These are phyloP conservation scores for Bombus soroeensis DNA, from an alignment of 1,140 invertebrate genomes.

Conservation along the genomic window DNA sequence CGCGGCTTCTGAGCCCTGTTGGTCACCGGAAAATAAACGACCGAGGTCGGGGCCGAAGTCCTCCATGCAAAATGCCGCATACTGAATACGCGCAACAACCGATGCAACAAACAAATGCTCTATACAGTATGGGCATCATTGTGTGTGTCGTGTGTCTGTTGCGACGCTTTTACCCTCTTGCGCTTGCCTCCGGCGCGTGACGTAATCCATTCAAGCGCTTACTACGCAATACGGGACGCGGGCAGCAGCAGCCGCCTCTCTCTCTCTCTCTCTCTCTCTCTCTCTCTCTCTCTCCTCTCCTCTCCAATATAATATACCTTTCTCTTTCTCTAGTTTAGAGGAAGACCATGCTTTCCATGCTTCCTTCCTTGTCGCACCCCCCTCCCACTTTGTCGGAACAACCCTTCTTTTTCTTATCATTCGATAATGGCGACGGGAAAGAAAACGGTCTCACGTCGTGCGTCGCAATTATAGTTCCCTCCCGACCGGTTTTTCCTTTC, in stretches of 20 bases:
- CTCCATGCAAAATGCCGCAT: constrained; percentile 26
- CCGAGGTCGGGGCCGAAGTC: constrained; percentile 51
- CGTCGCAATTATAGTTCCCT: constrained; percentile 42
- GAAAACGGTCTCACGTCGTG: constrained; percentile 26
- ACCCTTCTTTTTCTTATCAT: constrained; percentile 29
- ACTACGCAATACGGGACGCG: constrained; percentile 74
- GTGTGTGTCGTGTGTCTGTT: constrained; percentile 15
- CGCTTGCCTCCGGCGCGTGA: constrained; percentile 65
- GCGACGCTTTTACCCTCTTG: constrained; percentile 54
- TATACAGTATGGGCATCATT: neutral
- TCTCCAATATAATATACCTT: neutral
- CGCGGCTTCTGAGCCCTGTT: neutral
- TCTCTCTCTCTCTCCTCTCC: neutral
- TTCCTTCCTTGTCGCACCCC: constrained; percentile 8
- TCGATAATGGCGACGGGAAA: constrained; percentile 25
- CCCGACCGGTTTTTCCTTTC: neutral
- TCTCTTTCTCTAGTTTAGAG: neutral
- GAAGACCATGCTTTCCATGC: neutral
- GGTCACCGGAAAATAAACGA: constrained; percentile 36
- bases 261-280: neutral
- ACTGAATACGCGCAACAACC: neutral
- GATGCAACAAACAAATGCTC: constrained; percentile 29
- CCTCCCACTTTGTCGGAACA: neutral
- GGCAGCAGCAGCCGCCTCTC: constrained; percentile 15
- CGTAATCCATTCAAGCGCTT: constrained; percentile 77